Percentiles rank a stretch among this genome's conserved stretches.
Evolutionary conservation across 2,888 invertebrate genomes (phyloP).

Genomic region (Antitype chi): DNA sequence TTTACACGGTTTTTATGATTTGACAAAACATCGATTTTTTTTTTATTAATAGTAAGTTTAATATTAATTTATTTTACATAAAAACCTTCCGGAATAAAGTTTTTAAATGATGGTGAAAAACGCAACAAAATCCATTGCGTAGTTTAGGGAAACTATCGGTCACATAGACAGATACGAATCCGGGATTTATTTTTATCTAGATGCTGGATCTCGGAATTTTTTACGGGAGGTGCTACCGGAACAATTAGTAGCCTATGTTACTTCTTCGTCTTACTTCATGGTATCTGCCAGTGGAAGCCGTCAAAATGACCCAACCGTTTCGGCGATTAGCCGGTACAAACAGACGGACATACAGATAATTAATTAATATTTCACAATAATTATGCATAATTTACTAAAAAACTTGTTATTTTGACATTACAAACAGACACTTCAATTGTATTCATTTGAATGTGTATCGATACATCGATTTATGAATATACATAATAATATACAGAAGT

Average conservation of each 20-base stretch:
- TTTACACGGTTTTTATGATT: neutral
- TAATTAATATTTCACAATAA: too few relatives aligned
- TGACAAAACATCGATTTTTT: neutral
- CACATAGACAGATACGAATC: neutral
- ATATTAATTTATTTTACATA: neutral
- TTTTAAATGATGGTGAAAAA: neutral
- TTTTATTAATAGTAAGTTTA: neutral
- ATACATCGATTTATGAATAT: too few relatives aligned
- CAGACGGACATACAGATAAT: too few relatives aligned
- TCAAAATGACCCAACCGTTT: neutral
- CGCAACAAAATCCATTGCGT: neutral
- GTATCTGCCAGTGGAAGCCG: neutral
- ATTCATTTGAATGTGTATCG: too few relatives aligned
- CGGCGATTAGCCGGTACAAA: neutral
- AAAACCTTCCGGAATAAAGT: neutral
- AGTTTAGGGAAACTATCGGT: neutral
- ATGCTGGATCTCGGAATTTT: too few relatives aligned
- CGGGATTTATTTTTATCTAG: too few relatives aligned
- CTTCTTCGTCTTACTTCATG: too few relatives aligned
- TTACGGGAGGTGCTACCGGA: too few relatives aligned
- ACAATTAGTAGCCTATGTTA: too few relatives aligned
- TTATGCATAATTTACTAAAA: too few relatives aligned
- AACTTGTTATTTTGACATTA: neutral
- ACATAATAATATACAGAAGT: neutral
- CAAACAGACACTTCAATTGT: neutral